Conservation (phyloP, 2,797 vertebrate genomes). For the Cossypha polioptera region DNA sequence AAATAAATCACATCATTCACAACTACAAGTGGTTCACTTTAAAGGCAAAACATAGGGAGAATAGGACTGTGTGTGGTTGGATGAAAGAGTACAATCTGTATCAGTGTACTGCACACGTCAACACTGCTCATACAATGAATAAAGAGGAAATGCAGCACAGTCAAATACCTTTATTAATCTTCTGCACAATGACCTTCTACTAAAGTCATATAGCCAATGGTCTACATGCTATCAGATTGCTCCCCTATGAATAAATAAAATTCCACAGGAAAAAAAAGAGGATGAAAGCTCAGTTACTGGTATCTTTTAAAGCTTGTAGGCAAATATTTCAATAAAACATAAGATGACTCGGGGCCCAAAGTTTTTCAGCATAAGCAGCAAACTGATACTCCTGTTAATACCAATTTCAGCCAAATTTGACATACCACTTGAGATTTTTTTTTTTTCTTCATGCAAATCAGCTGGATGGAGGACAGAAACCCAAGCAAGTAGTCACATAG, state of each 20-base stretch:
- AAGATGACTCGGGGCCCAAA: background rate
- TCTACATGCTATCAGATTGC: background rate
- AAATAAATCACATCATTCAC: constrained; percentile 64
- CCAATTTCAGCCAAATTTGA: background rate
- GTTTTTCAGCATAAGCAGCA: background rate
- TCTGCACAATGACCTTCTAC: constrained; percentile 17
- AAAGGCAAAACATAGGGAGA: constrained; percentile 50
- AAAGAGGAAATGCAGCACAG: constrained; percentile 58
- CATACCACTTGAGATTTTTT: background rate
- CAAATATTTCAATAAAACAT: background rate
- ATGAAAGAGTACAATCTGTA: constrained; percentile 66
- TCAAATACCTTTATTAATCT: constrained; percentile 59
- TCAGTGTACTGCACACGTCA: constrained; percentile 57
- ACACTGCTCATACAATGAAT: constrained; percentile 47
- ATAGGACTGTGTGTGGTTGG: constrained; percentile 58
- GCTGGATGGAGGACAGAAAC: background rate
- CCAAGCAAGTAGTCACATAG: fast-evolving
- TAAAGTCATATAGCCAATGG: background rate
- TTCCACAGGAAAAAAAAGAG: background rate
- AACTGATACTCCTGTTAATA: background rate
- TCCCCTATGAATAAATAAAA: background rate
- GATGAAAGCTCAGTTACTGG: background rate
- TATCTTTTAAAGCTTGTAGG: background rate
- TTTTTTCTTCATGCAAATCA: background rate
- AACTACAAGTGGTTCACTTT: constrained; percentile 33